Evolutionary conservation across 2,113 vertebrate species (phyloP).

Genomic region (Bagarius yarrelli): DNA sequence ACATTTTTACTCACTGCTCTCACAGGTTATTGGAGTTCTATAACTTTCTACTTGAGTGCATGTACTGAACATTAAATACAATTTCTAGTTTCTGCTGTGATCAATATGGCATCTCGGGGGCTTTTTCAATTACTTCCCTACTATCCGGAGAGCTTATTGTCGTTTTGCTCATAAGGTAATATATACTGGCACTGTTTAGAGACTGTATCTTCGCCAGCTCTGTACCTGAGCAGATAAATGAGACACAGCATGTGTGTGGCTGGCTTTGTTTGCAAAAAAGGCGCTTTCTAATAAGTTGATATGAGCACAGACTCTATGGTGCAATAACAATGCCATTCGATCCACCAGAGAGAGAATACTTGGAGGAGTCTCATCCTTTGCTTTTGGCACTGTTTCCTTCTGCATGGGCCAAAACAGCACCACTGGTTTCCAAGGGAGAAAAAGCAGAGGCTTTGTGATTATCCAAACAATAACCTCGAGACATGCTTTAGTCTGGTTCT

Average conservation of each 20-base stretch:
- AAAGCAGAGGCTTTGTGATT: constrained; percentile 37
- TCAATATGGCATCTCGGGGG: neutral
- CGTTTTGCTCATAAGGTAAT: constrained; percentile 15
- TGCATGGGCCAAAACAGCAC: constrained; percentile 37
- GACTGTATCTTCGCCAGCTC: neutral
- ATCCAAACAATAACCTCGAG: constrained; percentile 35
- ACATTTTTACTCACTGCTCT: neutral
- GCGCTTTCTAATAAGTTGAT: constrained; percentile 26
- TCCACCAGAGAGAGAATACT: constrained; percentile 34
- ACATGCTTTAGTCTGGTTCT: neutral
- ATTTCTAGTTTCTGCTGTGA: too few species aligned
- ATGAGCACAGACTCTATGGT: neutral
- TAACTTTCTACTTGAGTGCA: neutral
- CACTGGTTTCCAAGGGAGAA: constrained; percentile 40
- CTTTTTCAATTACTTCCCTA: neutral
- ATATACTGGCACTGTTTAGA: constrained; percentile 11
- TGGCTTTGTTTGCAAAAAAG: constrained; percentile 22
- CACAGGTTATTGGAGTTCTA: neutral
- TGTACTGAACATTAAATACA: neutral
- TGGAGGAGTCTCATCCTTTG: constrained; percentile 22
- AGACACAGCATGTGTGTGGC: neutral
- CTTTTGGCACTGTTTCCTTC: constrained; percentile 42
- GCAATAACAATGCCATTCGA: constrained; percentile 25
- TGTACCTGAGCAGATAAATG: constrained; percentile 45
- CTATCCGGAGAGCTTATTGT: constrained; percentile 19